Evolutionary conservation across 2,113 vertebrate genomes (phyloP).

Genomic region (Pseudolaguvia tuberculata): DNA sequence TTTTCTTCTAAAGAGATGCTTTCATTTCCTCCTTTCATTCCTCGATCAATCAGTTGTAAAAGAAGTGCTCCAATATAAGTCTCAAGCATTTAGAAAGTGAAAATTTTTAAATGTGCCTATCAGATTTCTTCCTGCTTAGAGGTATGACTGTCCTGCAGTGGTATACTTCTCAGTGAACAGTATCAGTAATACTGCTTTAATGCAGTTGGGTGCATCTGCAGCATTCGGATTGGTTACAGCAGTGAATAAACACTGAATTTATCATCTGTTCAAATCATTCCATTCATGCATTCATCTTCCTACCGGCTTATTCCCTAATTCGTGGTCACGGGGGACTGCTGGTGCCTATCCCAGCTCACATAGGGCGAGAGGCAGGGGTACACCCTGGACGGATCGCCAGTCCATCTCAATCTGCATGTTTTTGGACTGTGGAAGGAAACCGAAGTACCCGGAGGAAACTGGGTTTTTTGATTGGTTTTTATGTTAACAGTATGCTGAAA

Average conservation of each 20-base stretch:
- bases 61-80: background rate
- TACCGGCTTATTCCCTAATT: too few species aligned
- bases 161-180: slow-evolving; percentile 38
- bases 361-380: too few species aligned
- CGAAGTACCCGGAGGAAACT: too few species aligned
- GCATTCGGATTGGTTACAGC: slow-evolving; percentile 32
- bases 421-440: too few species aligned
- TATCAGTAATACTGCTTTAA: slow-evolving; percentile 29
- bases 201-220: background rate
- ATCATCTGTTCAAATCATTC: slow-evolving; percentile 14
- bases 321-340: too few species aligned
- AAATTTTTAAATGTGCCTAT: slow-evolving; percentile 8
- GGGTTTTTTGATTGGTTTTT: too few species aligned
- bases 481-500: too few species aligned
- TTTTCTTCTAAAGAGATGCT: background rate
- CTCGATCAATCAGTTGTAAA: background rate
- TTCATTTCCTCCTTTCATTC: slow-evolving; percentile 14
- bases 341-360: too few species aligned
- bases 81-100: slow-evolving; percentile 5
- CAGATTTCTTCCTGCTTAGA: slow-evolving; percentile 16
- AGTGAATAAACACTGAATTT: slow-evolving; percentile 17
- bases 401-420: too few species aligned
- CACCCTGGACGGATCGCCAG: too few species aligned
- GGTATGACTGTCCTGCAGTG: slow-evolving; percentile 26
- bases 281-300: too few species aligned